Evolutionary conservation across 2,797 vertebrate genomes (phyloP).

Genomic region (Lerista edwardsae): DNA sequence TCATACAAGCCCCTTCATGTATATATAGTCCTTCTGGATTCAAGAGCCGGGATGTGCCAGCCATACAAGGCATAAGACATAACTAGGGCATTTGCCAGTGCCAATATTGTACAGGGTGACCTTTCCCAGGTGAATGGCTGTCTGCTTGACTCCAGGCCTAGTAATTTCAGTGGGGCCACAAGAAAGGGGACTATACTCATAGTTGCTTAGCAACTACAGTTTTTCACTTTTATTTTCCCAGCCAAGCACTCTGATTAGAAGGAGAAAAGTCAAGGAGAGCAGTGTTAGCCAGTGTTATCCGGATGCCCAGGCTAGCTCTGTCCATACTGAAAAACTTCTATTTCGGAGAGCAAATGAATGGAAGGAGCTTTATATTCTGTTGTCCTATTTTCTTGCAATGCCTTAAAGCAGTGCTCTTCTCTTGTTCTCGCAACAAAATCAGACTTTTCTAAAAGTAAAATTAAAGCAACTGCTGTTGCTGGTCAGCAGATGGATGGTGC

Average conservation of each 20-base stretch:
- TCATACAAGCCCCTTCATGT: background rate
- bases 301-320: background rate
- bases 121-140: constrained; percentile 8
- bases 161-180: background rate
- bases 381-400: background rate
- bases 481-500: background rate
- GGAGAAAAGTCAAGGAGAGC: background rate
- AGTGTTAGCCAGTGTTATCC: background rate
- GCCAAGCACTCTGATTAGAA: background rate
- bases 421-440: background rate
- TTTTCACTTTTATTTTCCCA: background rate
- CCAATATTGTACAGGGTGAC: background rate
- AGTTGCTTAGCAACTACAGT: background rate
- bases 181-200: background rate
- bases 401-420: background rate
- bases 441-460: background rate
- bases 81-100: background rate
- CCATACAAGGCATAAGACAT: background rate
- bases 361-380: background rate
- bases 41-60: background rate
- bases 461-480: background rate
- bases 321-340: background rate
- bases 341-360: background rate
- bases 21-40: constrained; percentile 5
- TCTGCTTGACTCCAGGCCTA: background rate